Conservation (phyloP, 2,113 vertebrate species). For the Apteryx owenii region DNA sequence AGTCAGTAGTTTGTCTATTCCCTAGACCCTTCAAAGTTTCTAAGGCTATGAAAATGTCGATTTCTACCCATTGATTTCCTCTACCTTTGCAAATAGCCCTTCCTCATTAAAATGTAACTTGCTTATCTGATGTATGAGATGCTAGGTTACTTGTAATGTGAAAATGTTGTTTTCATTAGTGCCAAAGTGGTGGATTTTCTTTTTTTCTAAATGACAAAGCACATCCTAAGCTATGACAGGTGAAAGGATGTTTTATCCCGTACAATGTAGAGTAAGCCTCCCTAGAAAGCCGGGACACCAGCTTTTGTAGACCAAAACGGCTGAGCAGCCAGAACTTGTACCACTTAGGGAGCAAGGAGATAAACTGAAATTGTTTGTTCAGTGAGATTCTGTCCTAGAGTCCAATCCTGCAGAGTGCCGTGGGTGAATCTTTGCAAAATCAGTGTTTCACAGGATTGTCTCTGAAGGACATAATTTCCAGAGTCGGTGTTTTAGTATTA, state of each 20-base stretch:
- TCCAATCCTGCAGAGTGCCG: fast-evolving
- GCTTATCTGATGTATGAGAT: background rate
- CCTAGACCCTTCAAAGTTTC: background rate
- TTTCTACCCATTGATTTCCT: slow-evolving; percentile 31
- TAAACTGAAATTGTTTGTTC: background rate
- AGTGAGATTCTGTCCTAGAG: background rate
- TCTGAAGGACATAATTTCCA: background rate
- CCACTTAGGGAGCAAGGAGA: background rate
- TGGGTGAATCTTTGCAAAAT: background rate
- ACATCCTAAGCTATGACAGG: background rate
- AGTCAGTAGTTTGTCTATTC: slow-evolving; percentile 26
- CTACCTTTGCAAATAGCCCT: background rate
- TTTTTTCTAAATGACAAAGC: background rate
- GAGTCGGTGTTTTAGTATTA: background rate
- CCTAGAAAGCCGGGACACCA: background rate
- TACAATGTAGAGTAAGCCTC: fast-evolving
- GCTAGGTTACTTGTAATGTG: background rate
- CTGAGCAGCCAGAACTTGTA: background rate
- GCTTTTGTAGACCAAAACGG: background rate
- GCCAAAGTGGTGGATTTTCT: background rate
- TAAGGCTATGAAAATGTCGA: background rate
- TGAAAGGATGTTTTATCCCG: background rate
- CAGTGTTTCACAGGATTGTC: background rate
- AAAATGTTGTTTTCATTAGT: background rate
- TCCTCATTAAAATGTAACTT: background rate